Base-by-base conservation (phyloP, 2,888 invertebrate genomes). In the Rosalia funebris region DNA sequence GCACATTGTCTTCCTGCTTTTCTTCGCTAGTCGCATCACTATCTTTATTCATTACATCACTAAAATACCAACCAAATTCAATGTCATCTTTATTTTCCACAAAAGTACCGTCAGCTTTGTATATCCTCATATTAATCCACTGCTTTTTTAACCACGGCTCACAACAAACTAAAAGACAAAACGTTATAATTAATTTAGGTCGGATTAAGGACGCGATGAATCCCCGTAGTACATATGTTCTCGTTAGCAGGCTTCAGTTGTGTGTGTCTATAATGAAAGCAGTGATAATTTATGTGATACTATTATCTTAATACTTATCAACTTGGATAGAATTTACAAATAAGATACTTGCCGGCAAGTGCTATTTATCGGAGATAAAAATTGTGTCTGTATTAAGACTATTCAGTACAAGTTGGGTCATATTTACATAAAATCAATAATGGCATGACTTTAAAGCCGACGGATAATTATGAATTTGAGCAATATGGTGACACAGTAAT, bases 101-200 rank as follows among this genome's bases (percentile, higher is more conserved):
- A 25, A 44, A 77, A 50, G 70, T 75, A 34, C 77, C 78, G 56
- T 78, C 77, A 11, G 53, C 14, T 57, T 70, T 69, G 61, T 77
- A 78, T 54, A 75, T 69, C 62, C 70, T 75, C 78, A 78, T 78
- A 25, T 10, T 62, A n/a, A n/a, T n/a, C n/a, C n/a, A n/a, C n/a
- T n/a, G n/a, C n/a, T n/a, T n/a, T n/a, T n/a, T n/a, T n/a, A n/a
- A n/a, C n/a, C n/a, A 25, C 15, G 19, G 31, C 9, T 14, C 15
- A 15, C 16, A 34, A 9, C 25, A 32, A 19, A 46, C 56, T 47
- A 11, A 32, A 44, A 12, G 15, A 5, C 16, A 16, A 20, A 10
- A 7, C 9, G 41, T 42, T 10, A 20, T 7, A 57, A 57, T 63
- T 44, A 53, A 53, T 63, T 63, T 60, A 57, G 37, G 12, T 37